Base-by-base conservation (phyloP, 2,888 invertebrate species). In the Meghimatium bilineatum region DNA sequence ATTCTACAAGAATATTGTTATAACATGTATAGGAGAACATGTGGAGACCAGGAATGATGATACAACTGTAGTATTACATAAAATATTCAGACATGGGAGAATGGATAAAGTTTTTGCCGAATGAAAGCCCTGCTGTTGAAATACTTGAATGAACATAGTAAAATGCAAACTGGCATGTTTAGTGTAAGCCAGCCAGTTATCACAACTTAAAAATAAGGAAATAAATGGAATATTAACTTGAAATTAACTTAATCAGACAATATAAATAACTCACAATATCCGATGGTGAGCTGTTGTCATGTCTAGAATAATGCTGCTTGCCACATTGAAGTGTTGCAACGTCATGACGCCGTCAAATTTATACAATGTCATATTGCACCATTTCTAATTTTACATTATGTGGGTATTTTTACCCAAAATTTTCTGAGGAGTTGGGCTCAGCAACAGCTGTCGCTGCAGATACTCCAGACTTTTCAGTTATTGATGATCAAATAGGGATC, bases 51-150 rank as follows among this genome's bases (percentile, higher is more conserved):
- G 3, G 38, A 5, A 29, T 20, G 26, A 26, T 23, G 71, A 71
- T 26, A 32, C 32, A 32, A 63, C 12, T 3, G 12, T 69, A 5
- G 36, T 6, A 36, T 69, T 38, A 71, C 67, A 67, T 67, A 32
- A 67, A 67, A 8, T 67, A 0, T 67, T 71, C 38, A 71, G 36
- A 38, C 71, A 12, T 26, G 5, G 38, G 36, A 5, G 38, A 44
- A 44, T 5, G 44, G 20, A 36, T 26, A 23, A 6, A 38, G 71
- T n/a, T 74, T 44, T 5, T 20, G 49, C n/a, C 32, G 49, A 74
- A 52, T 74, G 74, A 74, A 74, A 74, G 74, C 74, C 74, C 74
- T 52, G n/a, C 29, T 52, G 74, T 74, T 72, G 44, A 12, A 72
- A 10, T 49, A 14, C 17, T 32, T 52, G 3, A 74, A 52, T 3